Evolutionary conservation across 92 coral and sea anemone genomes (phyloP), one percentile per base, ranked within the genome.

Genomic region (Umimayanthus kanabou): DNA sequence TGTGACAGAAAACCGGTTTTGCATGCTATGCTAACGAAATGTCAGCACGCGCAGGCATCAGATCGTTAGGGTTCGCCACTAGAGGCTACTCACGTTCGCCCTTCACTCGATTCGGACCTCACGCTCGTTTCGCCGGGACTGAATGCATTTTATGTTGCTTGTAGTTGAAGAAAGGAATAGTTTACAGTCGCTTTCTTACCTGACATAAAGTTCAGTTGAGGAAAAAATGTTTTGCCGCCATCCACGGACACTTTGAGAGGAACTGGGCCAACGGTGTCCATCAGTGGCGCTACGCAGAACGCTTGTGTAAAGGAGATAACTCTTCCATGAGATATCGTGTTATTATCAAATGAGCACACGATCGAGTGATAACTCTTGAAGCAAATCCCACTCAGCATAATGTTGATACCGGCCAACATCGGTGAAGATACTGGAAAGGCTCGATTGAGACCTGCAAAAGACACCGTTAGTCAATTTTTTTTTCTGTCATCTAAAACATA

Each of bases 381-480:
- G 28, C 87, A 83, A 0, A 83, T n/a, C 39, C 87, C 87, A n/a
- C 10, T 83, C 43, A 83, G 64, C 23, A 83, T 47, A 26, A 71
- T 73, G 55, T 83, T 73, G 37, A 13, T 26, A n/a, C 87, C 74
- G 15, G 65, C 77, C 18, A 70, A 33, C 87, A 49, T 40, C 40
- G 76, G 22, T 64, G 85, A 39, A 2, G 76, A 70, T 6, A 10
- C 29, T 25, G 74, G 55, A 18, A 30, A 69, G 37, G n/a, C 87
- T 70, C 45, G 87, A 14, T 67, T 22, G 42, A 43, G 74, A 83
- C 37, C 87, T 83, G 77, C 37, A 16, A 43, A 83, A 16, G 18
- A 53, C 58, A 14, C 14, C 10, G 4, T 53, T 53, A 53, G 14
- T 53, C 58, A 11, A 11, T 9, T 16, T 2, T 53, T 14, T 53